Base-by-base conservation (phyloP, 2,797 vertebrate genomes). In the Helarctos malayanus region DNA sequence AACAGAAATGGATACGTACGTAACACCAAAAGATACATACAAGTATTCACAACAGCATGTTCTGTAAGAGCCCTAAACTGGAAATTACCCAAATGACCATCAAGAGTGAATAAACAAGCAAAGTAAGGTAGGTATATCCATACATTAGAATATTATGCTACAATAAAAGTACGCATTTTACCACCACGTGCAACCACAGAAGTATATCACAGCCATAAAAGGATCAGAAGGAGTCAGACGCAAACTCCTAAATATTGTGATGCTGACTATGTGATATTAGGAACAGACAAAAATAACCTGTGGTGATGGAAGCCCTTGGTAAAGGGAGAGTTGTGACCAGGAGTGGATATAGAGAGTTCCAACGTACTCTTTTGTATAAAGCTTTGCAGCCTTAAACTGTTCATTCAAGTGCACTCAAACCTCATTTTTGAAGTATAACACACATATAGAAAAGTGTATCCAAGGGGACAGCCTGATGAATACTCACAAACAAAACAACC, bases 31-130 rank as follows among this genome's bases (percentile, higher is more conserved):
- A 65, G 16, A 80, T 63, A 95, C 32, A 57, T 32, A 73, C 5
- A 91, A 80, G 16, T 63, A 92, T 78, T 85, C 32, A 57, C 5
- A 94, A 21, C 54, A 87, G 63, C 29, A 91, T 13, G 91, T 93
- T 87, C 68, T 75, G 0, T 79, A 89, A 83, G 23, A 61, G 68
- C 25, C 29, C 6, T 4, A 63, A 93, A 61, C 12, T 91, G 21
- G n/a, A 83, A 94, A 92, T 73, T 86, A 65, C 65, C 35, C n/a
- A 93, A 96, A 47, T 41, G 27, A 56, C 19, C 23, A 82, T 32
- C 23, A 69, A 81, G 13, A 85, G 38, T 38, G 59, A 88, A 35
- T 41, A 23, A 81, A 68, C 21, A 54, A 83, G 69, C 29, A 76
- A 76, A 78, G 59, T 29, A 79, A 56, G 11, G n/a, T 80, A 56